These are phyloP conservation scores for Morinoia aosen DNA, from an alignment of 2,888 invertebrate species.

Conservation along the genomic window DNA sequence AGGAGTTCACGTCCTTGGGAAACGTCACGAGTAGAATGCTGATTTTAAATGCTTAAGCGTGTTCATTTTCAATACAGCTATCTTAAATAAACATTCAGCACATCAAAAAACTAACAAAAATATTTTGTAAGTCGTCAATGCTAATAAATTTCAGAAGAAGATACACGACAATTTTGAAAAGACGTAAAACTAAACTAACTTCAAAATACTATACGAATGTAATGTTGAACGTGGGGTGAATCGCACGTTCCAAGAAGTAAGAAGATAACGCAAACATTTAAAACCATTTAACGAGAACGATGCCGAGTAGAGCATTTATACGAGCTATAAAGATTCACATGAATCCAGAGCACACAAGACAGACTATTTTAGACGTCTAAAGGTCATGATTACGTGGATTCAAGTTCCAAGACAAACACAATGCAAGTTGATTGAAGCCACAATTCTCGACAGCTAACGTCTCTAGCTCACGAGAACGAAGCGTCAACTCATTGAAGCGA, in stretches of 20 bases:
- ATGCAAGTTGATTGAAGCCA: background rate
- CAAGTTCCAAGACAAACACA: background rate
- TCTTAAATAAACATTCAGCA: background rate
- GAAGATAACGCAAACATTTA: background rate
- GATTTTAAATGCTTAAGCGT: background rate
- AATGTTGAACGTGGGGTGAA: background rate
- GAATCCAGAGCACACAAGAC: background rate
- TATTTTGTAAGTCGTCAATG: no score
- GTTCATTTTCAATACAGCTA: background rate
- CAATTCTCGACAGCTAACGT: background rate
- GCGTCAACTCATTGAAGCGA: background rate
- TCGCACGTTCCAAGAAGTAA: background rate
- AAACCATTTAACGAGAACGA: background rate
- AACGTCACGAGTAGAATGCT: background rate
- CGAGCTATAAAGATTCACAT: background rate
- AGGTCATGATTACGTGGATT: background rate
- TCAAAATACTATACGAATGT: no score
- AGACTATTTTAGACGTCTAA: background rate
- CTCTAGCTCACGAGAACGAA: background rate
- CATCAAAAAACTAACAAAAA: background rate
- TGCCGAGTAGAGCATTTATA: background rate
- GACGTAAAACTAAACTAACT: no score
- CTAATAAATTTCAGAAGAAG: no score
- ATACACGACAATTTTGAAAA: no score
- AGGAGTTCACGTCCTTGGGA: constrained; percentile 1